These are phyloP conservation scores for Latrodectus elegans DNA, from an alignment of 2,888 invertebrate species.

Conservation along the genomic window DNA sequence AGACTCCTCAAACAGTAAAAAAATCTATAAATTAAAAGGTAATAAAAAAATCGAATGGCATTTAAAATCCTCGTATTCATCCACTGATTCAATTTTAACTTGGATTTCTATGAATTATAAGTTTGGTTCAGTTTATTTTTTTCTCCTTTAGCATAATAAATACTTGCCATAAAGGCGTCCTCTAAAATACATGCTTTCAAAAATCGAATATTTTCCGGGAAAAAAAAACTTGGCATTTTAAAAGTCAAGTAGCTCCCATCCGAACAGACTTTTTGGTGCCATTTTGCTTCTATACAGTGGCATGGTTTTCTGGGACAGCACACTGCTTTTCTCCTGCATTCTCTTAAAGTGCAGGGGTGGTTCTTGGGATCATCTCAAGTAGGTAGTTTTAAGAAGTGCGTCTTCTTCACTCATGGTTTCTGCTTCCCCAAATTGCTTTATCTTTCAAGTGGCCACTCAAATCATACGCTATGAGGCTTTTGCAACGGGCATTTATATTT, in stretches of 20 bases:
- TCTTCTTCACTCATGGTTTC: conserved; percentile 13
- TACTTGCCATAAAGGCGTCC: not conserved
- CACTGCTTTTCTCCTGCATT: not conserved
- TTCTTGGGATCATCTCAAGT: conserved; percentile 22
- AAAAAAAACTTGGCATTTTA: conserved; percentile 48
- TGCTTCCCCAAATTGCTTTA: conserved; percentile 32
- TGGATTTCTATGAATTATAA: not conserved
- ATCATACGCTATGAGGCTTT: conserved; percentile 22
- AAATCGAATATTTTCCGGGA: conserved; percentile 46
- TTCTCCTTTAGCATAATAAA: not conserved
- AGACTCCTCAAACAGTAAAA: no score
- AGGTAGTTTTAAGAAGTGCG: conserved; percentile 21
- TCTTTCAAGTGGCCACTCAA: conserved; percentile 51
- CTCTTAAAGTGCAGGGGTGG: conserved; percentile 22
- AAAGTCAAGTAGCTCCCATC: conserved; percentile 41
- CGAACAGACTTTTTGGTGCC: conserved; percentile 50
- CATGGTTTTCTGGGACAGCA: not conserved
- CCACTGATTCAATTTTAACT: conserved; percentile 44
- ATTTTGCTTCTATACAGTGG: conserved; percentile 10
- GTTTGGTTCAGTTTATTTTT: not conserved
- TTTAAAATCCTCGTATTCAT: conserved; percentile 14
- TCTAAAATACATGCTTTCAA: conserved; percentile 15
- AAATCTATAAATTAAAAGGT: no score
- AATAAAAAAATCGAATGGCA: not conserved
- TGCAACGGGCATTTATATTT: conserved; percentile 24